Base-by-base conservation (phyloP, 2,113 vertebrate species). In the Nothocercus julius region DNA sequence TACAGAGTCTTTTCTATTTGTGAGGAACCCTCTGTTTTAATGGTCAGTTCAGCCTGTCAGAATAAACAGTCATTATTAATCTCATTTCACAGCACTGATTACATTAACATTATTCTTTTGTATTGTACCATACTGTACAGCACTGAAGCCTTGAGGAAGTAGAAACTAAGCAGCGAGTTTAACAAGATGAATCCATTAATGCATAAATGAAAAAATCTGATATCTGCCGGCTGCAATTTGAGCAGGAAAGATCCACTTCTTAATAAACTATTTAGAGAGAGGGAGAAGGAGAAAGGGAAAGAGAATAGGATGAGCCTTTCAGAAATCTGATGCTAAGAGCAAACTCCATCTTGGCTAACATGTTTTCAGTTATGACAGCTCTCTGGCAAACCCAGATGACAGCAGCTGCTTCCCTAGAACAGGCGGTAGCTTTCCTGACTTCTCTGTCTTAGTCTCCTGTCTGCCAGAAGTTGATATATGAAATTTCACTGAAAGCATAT, bases 381-480 rank as follows among this genome's bases (percentile, higher is more conserved):
- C 62, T 86, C 77, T 61, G 53, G 83, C 85, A 82, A 72, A 90
- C 94, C 80, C 88, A 94, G 85, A 38, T 92, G 85, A 90, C 90
- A 94, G 80, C 85, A 88, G 34, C 62, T 90, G 69, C 73, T 93
- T 94, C 74, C 62, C 53, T 58, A 61, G 80, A 79, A 95, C 9
- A 36, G 80, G n/a, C 11, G 68, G 7, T 34, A 93, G 38, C 47
- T 68, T 93, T 93, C 30, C 34, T 42, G n/a, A 9, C 38, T 81
- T 80, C 40, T 51, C 51, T 77, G 5, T 68, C 62, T 69, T 64
- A 47, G 77, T 36, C 58, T 79, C 18, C 36, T 1, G 5, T 84
- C 68, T 88, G 66, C 66, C 76, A 92, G 80, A 88, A 83, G 63
- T 63, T 78, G n/a, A 63, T 74, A 68, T 25, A 83, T 20, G 85